Evolutionary conservation across 2,113 vertebrate genomes (phyloP).

Genomic region (Opisthocomus hoazin): DNA sequence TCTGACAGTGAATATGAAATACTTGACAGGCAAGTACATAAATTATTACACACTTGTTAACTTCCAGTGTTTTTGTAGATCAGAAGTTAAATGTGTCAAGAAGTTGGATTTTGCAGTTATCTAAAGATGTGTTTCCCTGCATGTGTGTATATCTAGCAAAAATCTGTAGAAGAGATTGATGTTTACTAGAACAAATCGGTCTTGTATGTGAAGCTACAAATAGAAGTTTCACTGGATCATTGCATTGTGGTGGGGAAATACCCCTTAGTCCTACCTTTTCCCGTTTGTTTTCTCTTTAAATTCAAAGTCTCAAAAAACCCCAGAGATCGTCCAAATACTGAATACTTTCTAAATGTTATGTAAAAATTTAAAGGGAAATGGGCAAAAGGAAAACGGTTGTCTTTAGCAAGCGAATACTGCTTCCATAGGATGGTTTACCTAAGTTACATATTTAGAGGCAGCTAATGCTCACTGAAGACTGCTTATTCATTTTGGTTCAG

Average conservation of each 20-base stretch:
- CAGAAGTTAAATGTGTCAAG: not conserved
- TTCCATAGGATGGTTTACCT: not conserved
- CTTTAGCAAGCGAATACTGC: not conserved
- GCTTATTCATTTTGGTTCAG: not conserved
- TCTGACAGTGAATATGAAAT: conserved; percentile 87
- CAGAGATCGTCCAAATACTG: not conserved
- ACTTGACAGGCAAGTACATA: conserved; percentile 84
- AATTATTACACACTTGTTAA: not conserved
- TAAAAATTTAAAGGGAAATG: not conserved
- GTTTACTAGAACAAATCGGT: not conserved
- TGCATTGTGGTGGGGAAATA: not conserved
- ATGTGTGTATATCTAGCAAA: not conserved
- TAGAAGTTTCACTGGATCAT: not conserved
- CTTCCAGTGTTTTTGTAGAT: not conserved
- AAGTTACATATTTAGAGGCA: not conserved
- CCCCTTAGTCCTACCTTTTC: not conserved
- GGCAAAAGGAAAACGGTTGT: not conserved
- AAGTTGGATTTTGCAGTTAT: not conserved
- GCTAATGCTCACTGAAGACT: not conserved
- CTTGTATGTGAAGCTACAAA: not conserved
- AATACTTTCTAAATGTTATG: not conserved
- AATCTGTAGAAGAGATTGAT: not conserved
- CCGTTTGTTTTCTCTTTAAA: not conserved
- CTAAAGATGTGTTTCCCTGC: not conserved
- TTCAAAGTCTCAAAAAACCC: not conserved